phyloP scores from a whole-genome alignment of 2,797 vertebrate genomes.

The Poecilia gillii region DNA sequence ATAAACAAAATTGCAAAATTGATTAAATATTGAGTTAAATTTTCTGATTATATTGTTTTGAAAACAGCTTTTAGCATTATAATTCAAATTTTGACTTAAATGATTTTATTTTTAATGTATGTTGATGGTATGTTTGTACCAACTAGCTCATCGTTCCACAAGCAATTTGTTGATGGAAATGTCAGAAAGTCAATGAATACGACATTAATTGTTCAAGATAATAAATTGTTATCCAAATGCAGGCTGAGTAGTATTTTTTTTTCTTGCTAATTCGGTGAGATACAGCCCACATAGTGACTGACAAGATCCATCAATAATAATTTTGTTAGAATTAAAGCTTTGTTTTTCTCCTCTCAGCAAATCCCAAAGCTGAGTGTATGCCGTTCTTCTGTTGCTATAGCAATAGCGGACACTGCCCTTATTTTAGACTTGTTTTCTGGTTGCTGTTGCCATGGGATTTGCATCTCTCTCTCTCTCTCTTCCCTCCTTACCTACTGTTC shows the following conservation, averaged over 20 bases:
- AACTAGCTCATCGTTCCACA: too few species aligned
- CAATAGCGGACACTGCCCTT: constrained; percentile 89
- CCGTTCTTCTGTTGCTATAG: constrained; percentile 88
- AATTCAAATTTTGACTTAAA: neutral
- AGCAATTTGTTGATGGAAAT: constrained; percentile 18
- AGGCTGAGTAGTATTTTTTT: constrained; percentile 19
- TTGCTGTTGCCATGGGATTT: constrained; percentile 90
- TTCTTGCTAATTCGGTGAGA: constrained; percentile 19
- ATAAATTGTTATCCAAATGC: constrained; percentile 6
- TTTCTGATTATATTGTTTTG: neutral
- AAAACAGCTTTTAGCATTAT: neutral
- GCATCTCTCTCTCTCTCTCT: constrained; percentile 76
- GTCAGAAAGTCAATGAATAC: constrained; percentile 15
- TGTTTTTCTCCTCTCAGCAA: constrained; percentile 80
- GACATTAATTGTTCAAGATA: constrained; percentile 5
- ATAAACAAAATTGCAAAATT: too few species aligned
- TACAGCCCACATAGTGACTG: constrained; percentile 40
- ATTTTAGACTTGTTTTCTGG: constrained; percentile 89
- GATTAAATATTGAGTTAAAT: neutral
- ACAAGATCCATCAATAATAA: constrained; percentile 64
- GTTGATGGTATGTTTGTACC: neutral
- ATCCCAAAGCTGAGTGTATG: constrained; percentile 78
- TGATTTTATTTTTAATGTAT: neutral
- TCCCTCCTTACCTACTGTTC: constrained; percentile 60
- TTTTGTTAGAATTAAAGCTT: constrained; percentile 67